Conservation (phyloP, 1,140 invertebrate species). For the Amyelois transitella region DNA sequence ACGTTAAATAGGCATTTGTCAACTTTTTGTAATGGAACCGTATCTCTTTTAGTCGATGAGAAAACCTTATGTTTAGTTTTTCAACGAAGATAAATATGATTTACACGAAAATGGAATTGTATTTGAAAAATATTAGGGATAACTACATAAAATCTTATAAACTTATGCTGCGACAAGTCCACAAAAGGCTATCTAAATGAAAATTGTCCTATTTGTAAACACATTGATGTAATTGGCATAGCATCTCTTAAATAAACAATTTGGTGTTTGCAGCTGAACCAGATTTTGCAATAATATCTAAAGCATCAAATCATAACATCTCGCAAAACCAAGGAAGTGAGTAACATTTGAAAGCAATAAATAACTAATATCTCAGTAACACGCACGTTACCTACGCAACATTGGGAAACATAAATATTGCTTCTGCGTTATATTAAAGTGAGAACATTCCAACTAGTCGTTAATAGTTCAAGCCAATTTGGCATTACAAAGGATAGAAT, state of each 20-base stretch:
- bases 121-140: too few species aligned
- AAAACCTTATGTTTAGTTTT: too few species aligned
- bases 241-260: not conserved
- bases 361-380: slow-evolving; percentile 41
- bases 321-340: slow-evolving; percentile 44
- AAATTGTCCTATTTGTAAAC: not conserved
- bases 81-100: too few species aligned
- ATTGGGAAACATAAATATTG: slow-evolving; percentile 38
- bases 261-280: not conserved
- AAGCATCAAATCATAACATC: slow-evolving; percentile 27
- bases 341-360: slow-evolving; percentile 38
- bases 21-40: too few species aligned
- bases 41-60: too few species aligned
- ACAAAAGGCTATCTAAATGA: not conserved
- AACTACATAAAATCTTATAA: too few species aligned
- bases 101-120: too few species aligned
- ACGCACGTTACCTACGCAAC: slow-evolving; percentile 18
- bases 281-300: slow-evolving; percentile 17
- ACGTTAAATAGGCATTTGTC: too few species aligned
- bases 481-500: too few species aligned
- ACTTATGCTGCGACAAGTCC: too few species aligned
- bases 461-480: too few species aligned
- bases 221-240: not conserved
- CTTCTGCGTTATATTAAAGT: not conserved
- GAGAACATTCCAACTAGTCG: not conserved